Percentiles rank a stretch among this genome's conserved stretches.
These are phyloP conservation scores for Cossypha dichroa DNA, from an alignment of 2,797 vertebrate species.

Conservation along the genomic window DNA sequence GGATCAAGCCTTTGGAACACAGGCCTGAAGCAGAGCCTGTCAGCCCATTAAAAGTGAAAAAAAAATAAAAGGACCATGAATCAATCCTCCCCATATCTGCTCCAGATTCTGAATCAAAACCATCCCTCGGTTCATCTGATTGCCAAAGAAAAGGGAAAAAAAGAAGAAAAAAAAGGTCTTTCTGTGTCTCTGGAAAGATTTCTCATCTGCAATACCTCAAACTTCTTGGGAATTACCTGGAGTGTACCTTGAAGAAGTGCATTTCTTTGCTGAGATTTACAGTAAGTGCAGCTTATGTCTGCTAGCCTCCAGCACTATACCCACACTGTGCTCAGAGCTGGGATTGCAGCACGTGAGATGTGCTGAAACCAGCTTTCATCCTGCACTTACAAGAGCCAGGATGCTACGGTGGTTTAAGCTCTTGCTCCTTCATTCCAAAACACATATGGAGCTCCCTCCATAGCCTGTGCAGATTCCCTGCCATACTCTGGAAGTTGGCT, in stretches of 20 bases:
- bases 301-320: background rate
- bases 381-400: background rate
- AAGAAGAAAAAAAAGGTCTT: background rate
- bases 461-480: background rate
- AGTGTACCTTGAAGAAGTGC: background rate
- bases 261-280: slow-evolving; percentile 19
- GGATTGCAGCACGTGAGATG: background rate
- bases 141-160: slow-evolving; percentile 39
- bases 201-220: slow-evolving; percentile 13
- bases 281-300: background rate
- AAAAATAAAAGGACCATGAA: slow-evolving; percentile 50
- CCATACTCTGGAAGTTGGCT: background rate
- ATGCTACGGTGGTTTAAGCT: background rate
- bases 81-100: slow-evolving; percentile 56
- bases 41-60: slow-evolving; percentile 56
- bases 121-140: slow-evolving; percentile 19
- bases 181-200: slow-evolving; percentile 6
- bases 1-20: slow-evolving; percentile 47
- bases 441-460: background rate
- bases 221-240: background rate
- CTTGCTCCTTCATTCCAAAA: background rate
- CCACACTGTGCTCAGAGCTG: background rate
- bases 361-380: slow-evolving; percentile 2
- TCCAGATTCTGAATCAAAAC: slow-evolving; percentile 69
- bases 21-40: slow-evolving; percentile 51